Percentiles rank a stretch among this genome's conserved stretches.
Conservation (phyloP, 2,113 vertebrate species). For the Ia io region DNA sequence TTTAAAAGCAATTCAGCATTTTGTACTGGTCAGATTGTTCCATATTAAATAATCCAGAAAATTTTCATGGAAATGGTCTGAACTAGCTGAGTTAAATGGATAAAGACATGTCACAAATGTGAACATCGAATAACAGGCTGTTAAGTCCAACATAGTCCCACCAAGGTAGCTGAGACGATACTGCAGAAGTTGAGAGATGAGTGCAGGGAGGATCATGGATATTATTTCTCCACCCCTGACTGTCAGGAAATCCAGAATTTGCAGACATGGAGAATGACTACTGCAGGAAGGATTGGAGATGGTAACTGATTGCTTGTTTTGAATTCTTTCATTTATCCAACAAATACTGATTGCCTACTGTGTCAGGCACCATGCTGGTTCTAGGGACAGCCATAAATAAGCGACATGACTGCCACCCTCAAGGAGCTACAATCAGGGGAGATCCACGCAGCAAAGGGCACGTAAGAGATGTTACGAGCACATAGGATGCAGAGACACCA, state of each 20-base stretch:
- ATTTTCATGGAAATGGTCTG: not conserved
- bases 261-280: not conserved
- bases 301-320: not conserved
- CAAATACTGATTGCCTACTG: not conserved
- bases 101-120: not conserved
- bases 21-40: not conserved
- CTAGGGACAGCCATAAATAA: not conserved
- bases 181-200: not conserved
- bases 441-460: not conserved
- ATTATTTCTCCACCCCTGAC: not conserved
- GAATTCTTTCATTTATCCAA: not conserved
- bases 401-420: not conserved
- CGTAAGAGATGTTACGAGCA: not conserved
- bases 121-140: not conserved
- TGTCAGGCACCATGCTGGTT: not conserved
- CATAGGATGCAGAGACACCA: accelerated
- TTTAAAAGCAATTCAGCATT: constrained; percentile 56
- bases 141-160: not conserved
- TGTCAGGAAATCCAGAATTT: not conserved
- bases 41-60: constrained; percentile 36
- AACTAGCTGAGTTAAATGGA: not conserved
- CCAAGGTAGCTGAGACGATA: accelerated
- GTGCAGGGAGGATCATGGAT: accelerated
- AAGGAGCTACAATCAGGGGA: not conserved
- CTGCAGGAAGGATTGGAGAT: not conserved